Evolutionary conservation across 2,888 invertebrate genomes (phyloP).

Genomic region (Andrena chrysosceles): DNA sequence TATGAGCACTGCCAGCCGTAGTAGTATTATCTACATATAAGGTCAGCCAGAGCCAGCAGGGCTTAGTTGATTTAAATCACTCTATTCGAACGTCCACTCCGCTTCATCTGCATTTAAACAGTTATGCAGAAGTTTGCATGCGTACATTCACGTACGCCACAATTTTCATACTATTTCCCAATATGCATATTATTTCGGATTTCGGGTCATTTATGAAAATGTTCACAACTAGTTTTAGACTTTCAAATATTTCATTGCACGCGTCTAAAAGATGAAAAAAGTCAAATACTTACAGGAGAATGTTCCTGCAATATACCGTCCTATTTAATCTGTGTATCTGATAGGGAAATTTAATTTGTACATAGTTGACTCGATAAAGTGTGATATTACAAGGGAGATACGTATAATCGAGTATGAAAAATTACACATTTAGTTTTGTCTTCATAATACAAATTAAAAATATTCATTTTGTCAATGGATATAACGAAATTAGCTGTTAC

Average conservation of each 20-base stretch:
- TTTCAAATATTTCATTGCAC: neutral
- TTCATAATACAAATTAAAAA: too few relatives aligned
- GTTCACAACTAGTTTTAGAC: slow-evolving; percentile 20
- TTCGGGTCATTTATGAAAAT: slow-evolving; percentile 13
- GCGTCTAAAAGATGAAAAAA: neutral
- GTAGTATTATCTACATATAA: slow-evolving; percentile 69
- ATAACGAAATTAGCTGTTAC: too few relatives aligned
- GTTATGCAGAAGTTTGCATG: slow-evolving; percentile 56
- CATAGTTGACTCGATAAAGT: too few relatives aligned
- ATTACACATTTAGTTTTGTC: too few relatives aligned
- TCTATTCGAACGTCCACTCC: slow-evolving; percentile 66
- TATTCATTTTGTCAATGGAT: too few relatives aligned
- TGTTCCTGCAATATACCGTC: too few relatives aligned
- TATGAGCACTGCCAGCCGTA: slow-evolving; percentile 62
- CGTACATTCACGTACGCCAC: slow-evolving; percentile 16
- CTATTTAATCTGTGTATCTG: too few relatives aligned
- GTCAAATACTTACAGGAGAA: too few relatives aligned
- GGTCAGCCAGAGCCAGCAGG: slow-evolving; percentile 52
- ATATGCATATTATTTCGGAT: slow-evolving; percentile 35
- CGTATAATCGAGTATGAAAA: too few relatives aligned
- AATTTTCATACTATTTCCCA: slow-evolving; percentile 42
- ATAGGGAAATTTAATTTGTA: too few relatives aligned
- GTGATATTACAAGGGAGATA: too few relatives aligned
- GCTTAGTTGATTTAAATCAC: slow-evolving; percentile 72
- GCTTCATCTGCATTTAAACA: slow-evolving; percentile 71